Evolutionary conservation across 2,797 vertebrate species (phyloP).

Genomic region (Danio albolineatus): DNA sequence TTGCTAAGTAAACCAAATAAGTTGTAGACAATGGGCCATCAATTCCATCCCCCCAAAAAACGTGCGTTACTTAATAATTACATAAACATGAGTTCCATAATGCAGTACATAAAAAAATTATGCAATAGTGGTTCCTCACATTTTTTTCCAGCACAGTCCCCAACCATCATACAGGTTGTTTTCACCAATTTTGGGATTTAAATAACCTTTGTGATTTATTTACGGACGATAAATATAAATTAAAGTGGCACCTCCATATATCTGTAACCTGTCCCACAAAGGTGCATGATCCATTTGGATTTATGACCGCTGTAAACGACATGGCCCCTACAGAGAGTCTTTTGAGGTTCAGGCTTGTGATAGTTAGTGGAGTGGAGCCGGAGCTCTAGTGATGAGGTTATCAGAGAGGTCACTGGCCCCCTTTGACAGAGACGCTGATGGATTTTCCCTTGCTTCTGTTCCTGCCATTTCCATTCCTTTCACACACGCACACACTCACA

Average conservation of each 20-base stretch:
- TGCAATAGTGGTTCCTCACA: too few species aligned
- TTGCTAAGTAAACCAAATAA: too few species aligned
- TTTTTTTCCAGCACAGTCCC: too few species aligned
- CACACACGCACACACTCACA: constrained; percentile 35
- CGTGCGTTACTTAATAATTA: too few species aligned
- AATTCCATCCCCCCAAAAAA: too few species aligned
- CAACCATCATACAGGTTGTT: background rate
- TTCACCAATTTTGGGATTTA: background rate
- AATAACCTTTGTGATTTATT: constrained; percentile 6
- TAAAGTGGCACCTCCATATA: constrained; percentile 16
- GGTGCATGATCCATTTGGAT: background rate
- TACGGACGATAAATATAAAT: background rate
- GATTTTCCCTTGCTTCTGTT: constrained; percentile 47
- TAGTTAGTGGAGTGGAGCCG: constrained; percentile 42
- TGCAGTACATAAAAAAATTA: too few species aligned
- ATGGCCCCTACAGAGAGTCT: constrained; percentile 10
- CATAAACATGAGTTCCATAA: too few species aligned
- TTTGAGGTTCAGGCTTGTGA: constrained; percentile 36
- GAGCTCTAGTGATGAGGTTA: constrained; percentile 51
- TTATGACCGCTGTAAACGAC: constrained; percentile 2
- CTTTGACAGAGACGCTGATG: constrained; percentile 52
- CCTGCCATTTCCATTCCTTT: constrained; percentile 37
- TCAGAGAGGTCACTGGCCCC: constrained; percentile 53
- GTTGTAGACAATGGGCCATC: too few species aligned
- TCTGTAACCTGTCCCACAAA: constrained; percentile 37